Evolutionary conservation across 1,140 invertebrate species (phyloP), one percentile per base, ranked within the genome.

Genomic region (Holotrichia oblita): DNA sequence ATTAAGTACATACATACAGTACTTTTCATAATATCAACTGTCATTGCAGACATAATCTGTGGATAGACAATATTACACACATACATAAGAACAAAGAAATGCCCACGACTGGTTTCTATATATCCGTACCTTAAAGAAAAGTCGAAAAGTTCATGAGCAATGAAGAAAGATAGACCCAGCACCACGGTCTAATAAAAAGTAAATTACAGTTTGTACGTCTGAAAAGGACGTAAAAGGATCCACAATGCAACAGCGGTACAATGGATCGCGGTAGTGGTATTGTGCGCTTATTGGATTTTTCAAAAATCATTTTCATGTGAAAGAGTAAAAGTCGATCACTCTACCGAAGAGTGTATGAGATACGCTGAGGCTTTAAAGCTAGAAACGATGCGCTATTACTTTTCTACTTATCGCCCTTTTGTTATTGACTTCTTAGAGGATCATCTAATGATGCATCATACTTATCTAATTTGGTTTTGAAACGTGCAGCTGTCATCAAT

Each of bases 171-270:
- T 64, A 64, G 61, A 64, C 20, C 17, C n/a, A 64, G 61, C 61
- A 64, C 12, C 61, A 27, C 20, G 61, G 61, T 64, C 61, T 64
- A 64, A 64, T 64, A 64, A 64, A 64, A 64, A 64, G 61, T 64
- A 64, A 64, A 64, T 64, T 64, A 64, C 61, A 64, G 61, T 64
- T 64, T 64, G 61, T 64, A 64, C 17, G 61, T 64, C 61, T 64
- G 61, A 64, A 64, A 64, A 20, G 61, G 61, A 64, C 61, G 61
- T 64, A 64, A 64, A 64, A 64, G 61, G 61, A 64, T 64, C 61
- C 61, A 64, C 61, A 64, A 64, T 64, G 61, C 61, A 64, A 64
- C 61, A 64, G 61, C 61, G 17, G 61, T 64, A 64, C 61, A 64
- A 64, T 64, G 61, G 61, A 20, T 17, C 61, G 14, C 17, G 61